A percentile compares a stretch with the other conserved stretches of the same genome.
These are phyloP conservation scores for Temnothorax ravouxi DNA, from an alignment of 2,888 invertebrate species.

Conservation along the genomic window DNA sequence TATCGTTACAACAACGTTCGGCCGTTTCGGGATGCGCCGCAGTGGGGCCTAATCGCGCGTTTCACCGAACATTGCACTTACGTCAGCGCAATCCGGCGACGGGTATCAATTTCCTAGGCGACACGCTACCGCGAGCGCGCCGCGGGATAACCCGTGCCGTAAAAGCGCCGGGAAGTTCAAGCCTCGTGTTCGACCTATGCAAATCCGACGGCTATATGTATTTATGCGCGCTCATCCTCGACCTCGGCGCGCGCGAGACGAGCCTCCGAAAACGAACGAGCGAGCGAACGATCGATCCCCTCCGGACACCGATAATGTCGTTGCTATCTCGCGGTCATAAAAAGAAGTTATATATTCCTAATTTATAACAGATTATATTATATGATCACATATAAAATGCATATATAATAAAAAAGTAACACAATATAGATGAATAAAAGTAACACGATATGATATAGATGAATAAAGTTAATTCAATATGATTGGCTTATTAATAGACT, in stretches of 20 bases:
- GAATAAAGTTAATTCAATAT: constrained; percentile 10
- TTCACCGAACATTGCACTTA: constrained; percentile 78
- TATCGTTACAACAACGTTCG: constrained; percentile 55
- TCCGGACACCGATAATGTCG: constrained; percentile 56
- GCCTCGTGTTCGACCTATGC: constrained; percentile 80
- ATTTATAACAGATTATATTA: constrained; percentile 10
- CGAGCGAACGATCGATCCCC: constrained; percentile 53
- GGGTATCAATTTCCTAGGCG: constrained; percentile 79
- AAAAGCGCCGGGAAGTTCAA: constrained; percentile 68
- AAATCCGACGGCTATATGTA: constrained; percentile 67
- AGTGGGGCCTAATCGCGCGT: constrained; percentile 76
- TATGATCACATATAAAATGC: background rate
- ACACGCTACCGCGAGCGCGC: constrained; percentile 72
- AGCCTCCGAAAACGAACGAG: constrained; percentile 49
- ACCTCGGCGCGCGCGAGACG: constrained; percentile 53
- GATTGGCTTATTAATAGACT: background rate
- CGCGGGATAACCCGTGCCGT: constrained; percentile 58
- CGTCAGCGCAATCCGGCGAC: constrained; percentile 76
- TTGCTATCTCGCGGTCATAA: background rate
- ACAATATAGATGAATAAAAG: background rate
- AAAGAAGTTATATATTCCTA: background rate
- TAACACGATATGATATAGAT: background rate
- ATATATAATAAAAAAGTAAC: background rate
- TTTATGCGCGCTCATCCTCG: constrained; percentile 59
- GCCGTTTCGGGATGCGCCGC: constrained; percentile 47